phyloP scores from a whole-genome alignment of 1,140 invertebrate genomes.

The Bombyx mori region DNA sequence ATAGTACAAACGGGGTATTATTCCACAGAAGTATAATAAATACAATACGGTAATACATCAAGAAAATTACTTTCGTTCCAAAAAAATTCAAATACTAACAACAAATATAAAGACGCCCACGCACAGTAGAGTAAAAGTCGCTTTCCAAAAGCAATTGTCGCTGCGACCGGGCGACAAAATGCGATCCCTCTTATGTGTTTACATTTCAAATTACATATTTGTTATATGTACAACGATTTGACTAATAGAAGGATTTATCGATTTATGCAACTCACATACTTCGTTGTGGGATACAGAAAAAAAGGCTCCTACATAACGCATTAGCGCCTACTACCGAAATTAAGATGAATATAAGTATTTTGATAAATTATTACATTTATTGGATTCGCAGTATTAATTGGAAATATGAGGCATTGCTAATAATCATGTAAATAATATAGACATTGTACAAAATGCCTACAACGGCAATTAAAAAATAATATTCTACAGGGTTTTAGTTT shows the following conservation, averaged over 20 bases:
- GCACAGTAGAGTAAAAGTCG: conserved; percentile 44
- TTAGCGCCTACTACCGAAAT: not conserved
- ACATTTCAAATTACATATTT: not conserved
- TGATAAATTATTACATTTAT: not conserved
- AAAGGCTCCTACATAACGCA: not conserved
- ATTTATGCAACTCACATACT: no score
- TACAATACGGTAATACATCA: conserved; percentile 29
- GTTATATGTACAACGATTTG: no score
- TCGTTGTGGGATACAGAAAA: no score
- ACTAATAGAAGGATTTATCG: no score
- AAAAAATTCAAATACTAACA: conserved; percentile 29
- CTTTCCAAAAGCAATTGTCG: conserved; percentile 54
- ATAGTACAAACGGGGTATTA: conserved; percentile 8
- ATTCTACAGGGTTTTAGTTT: no score
- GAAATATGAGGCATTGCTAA: no score
- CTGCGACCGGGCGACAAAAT: conserved; percentile 47
- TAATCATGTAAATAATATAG: no score
- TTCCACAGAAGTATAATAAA: conserved; percentile 16
- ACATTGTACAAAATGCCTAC: no score
- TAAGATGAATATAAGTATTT: not conserved
- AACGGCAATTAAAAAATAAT: no score
- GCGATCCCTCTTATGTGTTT: conserved; percentile 7
- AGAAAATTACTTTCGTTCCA: conserved; percentile 26
- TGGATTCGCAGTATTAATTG: not conserved
- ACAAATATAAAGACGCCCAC: conserved; percentile 46